Evolutionary conservation across 1,140 invertebrate species (phyloP).

Genomic region (Reticulitermes speratus): DNA sequence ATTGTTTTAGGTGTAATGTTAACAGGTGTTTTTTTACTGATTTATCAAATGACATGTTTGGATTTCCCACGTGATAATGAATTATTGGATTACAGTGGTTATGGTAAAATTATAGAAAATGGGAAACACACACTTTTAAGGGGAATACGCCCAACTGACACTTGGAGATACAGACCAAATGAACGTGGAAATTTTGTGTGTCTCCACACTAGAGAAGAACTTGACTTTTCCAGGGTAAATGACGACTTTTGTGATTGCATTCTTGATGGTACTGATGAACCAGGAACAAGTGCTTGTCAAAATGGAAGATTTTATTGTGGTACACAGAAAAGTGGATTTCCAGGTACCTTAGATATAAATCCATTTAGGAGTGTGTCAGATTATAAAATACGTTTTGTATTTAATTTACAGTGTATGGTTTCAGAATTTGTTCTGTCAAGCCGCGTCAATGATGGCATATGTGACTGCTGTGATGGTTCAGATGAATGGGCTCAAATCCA

Average conservation of each 20-base stretch:
- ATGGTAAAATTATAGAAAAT: background rate
- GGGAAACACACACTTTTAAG: background rate
- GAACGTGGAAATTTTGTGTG: conserved; percentile 48
- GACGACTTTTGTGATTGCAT: conserved; percentile 94
- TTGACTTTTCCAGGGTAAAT: conserved; percentile 71
- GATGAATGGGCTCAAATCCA: conserved; percentile 62
- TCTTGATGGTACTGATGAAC: conserved; percentile 83
- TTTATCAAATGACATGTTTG: background rate
- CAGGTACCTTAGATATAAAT: background rate
- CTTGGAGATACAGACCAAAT: conserved; percentile 44
- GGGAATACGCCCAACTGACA: conserved; percentile 14
- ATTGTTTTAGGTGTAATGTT: background rate
- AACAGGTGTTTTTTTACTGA: background rate
- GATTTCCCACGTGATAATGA: conserved; percentile 1
- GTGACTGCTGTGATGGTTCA: conserved; percentile 86
- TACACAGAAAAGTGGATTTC: conserved; percentile 47
- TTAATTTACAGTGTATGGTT: background rate
- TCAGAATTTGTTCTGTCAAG: conserved; percentile 25
- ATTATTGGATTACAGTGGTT: background rate
- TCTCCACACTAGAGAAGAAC: conserved; percentile 45
- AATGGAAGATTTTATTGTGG: conserved; percentile 79
- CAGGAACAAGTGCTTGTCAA: conserved; percentile 83
- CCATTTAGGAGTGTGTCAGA: background rate
- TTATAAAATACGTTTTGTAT: background rate
- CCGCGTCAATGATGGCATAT: conserved; percentile 90